These are phyloP conservation scores for Lasioglossum vierecki DNA, from an alignment of 2,888 invertebrate species.

Conservation along the genomic window DNA sequence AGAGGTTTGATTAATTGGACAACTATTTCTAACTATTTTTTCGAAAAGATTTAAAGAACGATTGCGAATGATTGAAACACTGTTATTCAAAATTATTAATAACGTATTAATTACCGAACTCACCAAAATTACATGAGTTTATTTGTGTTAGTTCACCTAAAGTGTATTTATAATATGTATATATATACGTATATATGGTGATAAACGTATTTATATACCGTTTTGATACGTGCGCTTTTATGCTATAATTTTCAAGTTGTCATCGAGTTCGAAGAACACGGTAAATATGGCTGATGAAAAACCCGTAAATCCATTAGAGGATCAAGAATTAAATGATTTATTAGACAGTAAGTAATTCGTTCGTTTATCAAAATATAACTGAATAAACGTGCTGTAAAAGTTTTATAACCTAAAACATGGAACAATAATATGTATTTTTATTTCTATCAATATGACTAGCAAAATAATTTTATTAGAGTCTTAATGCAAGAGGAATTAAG, in stretches of 20 bases:
- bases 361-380: constrained; percentile 32
- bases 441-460: background rate
- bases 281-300: constrained; percentile 71
- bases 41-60: background rate
- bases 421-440: background rate
- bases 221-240: constrained; percentile 15
- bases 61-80: background rate
- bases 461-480: too few species aligned
- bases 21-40: background rate
- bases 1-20: too few species aligned
- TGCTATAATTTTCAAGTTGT: constrained; percentile 5
- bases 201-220: constrained; percentile 14
- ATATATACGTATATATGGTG: background rate
- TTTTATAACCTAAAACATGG: constrained; percentile 40
- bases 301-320: constrained; percentile 81
- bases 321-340: constrained; percentile 90
- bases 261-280: background rate
- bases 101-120: background rate
- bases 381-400: background rate
- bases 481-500: background rate
- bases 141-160: background rate
- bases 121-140: background rate
- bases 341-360: constrained; percentile 88
- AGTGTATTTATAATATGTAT: background rate
- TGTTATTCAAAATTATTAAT: background rate